Evolutionary conservation across 2,888 invertebrate species (phyloP).

Genomic region (Ophioninae sp.): DNA sequence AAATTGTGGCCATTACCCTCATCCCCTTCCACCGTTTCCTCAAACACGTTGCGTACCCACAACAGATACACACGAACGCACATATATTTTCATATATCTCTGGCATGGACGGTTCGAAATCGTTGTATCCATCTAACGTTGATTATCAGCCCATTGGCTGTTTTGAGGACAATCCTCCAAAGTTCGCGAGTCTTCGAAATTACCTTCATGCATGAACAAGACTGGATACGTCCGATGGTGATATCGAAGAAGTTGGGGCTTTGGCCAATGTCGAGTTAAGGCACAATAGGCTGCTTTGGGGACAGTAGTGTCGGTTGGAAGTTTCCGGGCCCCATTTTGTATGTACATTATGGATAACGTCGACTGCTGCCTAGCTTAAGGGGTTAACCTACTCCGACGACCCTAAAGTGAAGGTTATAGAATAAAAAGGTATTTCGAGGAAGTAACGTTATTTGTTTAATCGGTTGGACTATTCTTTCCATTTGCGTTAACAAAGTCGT

Average conservation of each 20-base stretch:
- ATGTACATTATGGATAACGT: neutral
- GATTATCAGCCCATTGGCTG: neutral
- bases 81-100: neutral
- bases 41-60: constrained; percentile 5
- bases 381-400: no score
- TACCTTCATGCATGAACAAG: neutral
- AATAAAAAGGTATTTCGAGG: no score
- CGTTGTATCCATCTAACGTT: neutral
- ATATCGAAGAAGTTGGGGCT: neutral
- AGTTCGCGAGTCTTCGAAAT: neutral
- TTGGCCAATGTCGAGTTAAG: neutral
- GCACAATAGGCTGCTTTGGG: neutral
- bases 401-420: no score
- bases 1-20: constrained; percentile 70
- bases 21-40: constrained; percentile 39
- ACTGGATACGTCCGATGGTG: neutral
- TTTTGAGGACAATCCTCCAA: neutral
- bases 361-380: constrained; percentile 3
- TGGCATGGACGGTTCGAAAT: neutral
- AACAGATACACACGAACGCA: neutral
- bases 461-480: no score
- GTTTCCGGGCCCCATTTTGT: neutral
- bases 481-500: no score
- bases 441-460: no score
- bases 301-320: neutral